phyloP scores from a whole-genome alignment of 2,113 vertebrate species.

The Mastomys natalensis region DNA sequence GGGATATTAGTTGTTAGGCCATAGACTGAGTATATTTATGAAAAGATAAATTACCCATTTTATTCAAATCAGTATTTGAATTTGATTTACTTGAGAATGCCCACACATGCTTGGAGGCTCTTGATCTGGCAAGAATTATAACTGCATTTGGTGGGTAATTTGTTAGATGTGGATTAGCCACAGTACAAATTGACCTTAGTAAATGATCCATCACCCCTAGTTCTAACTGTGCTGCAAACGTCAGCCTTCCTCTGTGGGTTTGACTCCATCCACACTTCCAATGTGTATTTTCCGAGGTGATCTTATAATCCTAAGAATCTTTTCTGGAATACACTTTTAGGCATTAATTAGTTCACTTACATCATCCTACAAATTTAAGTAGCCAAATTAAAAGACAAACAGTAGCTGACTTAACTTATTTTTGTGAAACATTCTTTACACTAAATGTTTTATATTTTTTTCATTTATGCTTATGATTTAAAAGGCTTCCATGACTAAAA shows the following conservation, averaged over 20 bases:
- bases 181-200: conserved; percentile 3
- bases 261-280: background rate
- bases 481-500: background rate
- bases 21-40: background rate
- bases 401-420: background rate
- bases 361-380: background rate
- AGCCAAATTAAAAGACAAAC: background rate
- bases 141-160: conserved; percentile 25
- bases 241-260: background rate
- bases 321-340: background rate
- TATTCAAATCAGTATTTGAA: conserved; percentile 50
- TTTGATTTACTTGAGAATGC: conserved; percentile 65
- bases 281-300: background rate
- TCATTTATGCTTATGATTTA: background rate
- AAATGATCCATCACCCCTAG: background rate
- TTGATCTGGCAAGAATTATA: conserved; percentile 3
- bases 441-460: background rate
- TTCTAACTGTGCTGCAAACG: background rate
- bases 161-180: conserved; percentile 30
- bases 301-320: background rate
- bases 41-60: conserved; percentile 64
- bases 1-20: conserved; percentile 15
- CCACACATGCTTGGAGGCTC: conserved; percentile 27
- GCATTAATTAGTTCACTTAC: background rate
- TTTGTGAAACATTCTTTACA: background rate